Base-by-base conservation (phyloP, 2,888 invertebrate species). In the Melipona bicolor region DNA sequence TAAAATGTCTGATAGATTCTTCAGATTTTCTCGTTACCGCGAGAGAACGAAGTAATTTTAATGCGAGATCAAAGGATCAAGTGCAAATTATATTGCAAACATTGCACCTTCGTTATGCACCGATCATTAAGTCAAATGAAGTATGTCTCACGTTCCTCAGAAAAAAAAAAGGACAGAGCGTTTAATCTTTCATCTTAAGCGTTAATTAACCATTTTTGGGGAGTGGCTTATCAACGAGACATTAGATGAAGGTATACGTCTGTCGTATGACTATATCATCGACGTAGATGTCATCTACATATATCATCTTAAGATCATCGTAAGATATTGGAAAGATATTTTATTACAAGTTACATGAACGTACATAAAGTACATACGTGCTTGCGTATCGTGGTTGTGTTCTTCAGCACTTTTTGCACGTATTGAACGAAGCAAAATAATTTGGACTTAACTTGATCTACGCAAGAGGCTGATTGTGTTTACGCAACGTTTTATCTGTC, bases 171-270 rank as follows among this genome's bases (percentile, higher is more conserved):
- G 27, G 27, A 27, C 1, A 27, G 27, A 27, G 1, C 27, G 27
- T 27, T 27, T 27, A 27, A 27, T 27, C 27, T 27, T 27, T 27
- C 27, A 36, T 36, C 36, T 36, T 1, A 6, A 36, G 36, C 9
- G 9, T 36, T 36, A 36, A 9, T 43, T 43, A 43, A 43, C 0
- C 73, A 86, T 64, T 81, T 84, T 65, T 79, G 81, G 32, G 84
- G 65, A 81, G 84, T 64, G 86, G 76, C 78, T 84, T 88, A 88
- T 88, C 84, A 74, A 50, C 5, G 24, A n/a, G 59, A 19, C 54
- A 65, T 71, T 77, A 62, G 49, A 49, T 17, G 76, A 56, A 67
- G 77, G 27, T 67, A 52, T 32, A 78, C 49, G 80, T 76, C 79
- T n/a, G n/a, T n/a, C 5, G 3, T 59, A 59, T 59, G 4, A 56